Evolutionary conservation across 2,113 vertebrate genomes (phyloP).

Genomic region (Mormyrus lacerda): DNA sequence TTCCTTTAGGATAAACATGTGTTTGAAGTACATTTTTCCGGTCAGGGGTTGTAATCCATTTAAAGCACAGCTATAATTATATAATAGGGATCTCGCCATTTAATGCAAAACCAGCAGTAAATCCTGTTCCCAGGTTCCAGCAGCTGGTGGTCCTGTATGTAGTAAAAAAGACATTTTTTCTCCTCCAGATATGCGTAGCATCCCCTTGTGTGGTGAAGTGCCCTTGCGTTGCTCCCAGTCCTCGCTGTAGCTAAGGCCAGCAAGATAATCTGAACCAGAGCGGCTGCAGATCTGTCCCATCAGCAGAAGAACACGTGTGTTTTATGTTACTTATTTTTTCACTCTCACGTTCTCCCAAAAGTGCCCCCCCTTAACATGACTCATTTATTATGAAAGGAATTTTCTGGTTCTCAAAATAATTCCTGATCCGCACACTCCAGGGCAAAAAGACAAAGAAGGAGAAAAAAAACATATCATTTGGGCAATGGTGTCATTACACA

Average conservation of each 20-base stretch:
- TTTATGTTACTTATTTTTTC: background rate
- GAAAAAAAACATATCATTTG: background rate
- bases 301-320: background rate
- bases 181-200: background rate
- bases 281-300: background rate
- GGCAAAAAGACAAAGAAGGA: background rate
- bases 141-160: background rate
- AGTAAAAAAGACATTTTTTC: background rate
- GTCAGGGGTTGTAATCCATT: background rate
- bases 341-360: background rate
- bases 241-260: background rate
- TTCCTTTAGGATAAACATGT: background rate
- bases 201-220: background rate
- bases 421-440: background rate
- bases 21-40: background rate
- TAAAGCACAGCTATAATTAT: background rate
- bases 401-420: conserved; percentile 7
- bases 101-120: background rate
- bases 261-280: background rate
- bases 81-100: background rate
- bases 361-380: background rate
- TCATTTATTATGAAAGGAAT: conserved; percentile 6
- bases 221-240: background rate
- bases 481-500: background rate
- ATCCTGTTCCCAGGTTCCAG: background rate